A percentile compares a stretch with the other conserved stretches of the same genome.
phyloP scores from a whole-genome alignment of 2,113 vertebrate species.

The Carettochelys insculpta region DNA sequence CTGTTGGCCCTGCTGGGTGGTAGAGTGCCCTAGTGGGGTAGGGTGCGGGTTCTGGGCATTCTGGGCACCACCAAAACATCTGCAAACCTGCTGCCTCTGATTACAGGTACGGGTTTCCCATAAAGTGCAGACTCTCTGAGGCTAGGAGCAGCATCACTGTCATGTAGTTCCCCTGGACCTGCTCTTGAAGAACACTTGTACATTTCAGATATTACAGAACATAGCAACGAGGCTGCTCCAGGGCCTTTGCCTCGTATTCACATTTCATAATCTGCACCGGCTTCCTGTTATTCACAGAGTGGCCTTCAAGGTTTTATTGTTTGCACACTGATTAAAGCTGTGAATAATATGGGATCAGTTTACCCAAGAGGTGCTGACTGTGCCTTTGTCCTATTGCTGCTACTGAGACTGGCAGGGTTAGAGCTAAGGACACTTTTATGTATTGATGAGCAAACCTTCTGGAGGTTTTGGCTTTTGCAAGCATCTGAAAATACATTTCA shows the following conservation, averaged over 20 bases:
- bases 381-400: not conserved
- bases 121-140: not conserved
- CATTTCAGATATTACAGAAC: not conserved
- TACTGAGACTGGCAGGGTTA: not conserved
- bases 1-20: too few species aligned
- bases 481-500: fast-evolving
- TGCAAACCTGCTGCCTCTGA: too few species aligned
- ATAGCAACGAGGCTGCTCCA: not conserved
- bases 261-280: not conserved
- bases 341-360: fast-evolving
- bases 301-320: not conserved
- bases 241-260: not conserved
- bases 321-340: not conserved
- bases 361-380: fast-evolving
- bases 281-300: not conserved
- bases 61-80: too few species aligned
- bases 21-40: too few species aligned
- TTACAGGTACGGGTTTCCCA: not conserved
- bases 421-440: fast-evolving
- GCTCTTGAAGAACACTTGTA: not conserved
- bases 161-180: not conserved
- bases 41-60: too few species aligned
- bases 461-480: not conserved
- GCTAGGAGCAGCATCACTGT: not conserved
- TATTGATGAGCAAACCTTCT: not conserved